Evolutionary conservation across 2,113 vertebrate genomes (phyloP).

Genomic region (Lampris megalopsis): DNA sequence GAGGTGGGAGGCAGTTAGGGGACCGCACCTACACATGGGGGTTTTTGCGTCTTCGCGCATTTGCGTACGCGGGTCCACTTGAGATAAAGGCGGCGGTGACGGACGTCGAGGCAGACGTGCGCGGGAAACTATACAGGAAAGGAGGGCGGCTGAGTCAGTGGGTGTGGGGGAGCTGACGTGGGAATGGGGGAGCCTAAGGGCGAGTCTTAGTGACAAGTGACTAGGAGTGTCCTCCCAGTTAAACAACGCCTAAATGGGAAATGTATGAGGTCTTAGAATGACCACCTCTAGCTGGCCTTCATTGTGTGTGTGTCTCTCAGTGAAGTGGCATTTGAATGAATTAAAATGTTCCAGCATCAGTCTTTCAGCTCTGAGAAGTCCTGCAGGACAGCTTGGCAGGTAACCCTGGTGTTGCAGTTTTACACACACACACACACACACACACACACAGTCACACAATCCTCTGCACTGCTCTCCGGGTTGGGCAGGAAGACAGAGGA

Average conservation of each 20-base stretch:
- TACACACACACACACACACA: neutral
- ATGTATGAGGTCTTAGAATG: constrained; percentile 41
- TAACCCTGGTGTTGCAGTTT: neutral
- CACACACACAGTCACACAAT: neutral
- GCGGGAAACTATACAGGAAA: constrained; percentile 5
- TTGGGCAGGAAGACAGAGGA: constrained; percentile 65
- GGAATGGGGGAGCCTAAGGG: constrained; percentile 24
- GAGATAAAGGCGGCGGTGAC: neutral
- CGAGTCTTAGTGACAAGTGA: constrained; percentile 28
- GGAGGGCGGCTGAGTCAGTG: constrained; percentile 17
- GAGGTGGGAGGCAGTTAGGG: neutral
- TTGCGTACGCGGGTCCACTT: neutral
- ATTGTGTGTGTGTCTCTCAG: constrained; percentile 11
- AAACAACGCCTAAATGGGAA: constrained; percentile 40
- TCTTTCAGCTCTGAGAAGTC: neutral
- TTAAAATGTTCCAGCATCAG: neutral
- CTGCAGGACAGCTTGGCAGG: neutral
- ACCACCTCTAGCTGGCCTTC: constrained; percentile 24
- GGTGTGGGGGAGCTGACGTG: constrained; percentile 22
- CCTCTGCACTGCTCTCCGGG: constrained; percentile 31
- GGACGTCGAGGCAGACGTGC: neutral
- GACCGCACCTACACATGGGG: too few species aligned
- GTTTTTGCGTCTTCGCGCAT: neutral
- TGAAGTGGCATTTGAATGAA: constrained; percentile 21
- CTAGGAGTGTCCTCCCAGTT: constrained; percentile 15